A percentile compares a stretch with the other conserved stretches of the same genome.
Evolutionary conservation across 2,888 invertebrate genomes (phyloP).

Genomic region (Rhagonycha lutea): DNA sequence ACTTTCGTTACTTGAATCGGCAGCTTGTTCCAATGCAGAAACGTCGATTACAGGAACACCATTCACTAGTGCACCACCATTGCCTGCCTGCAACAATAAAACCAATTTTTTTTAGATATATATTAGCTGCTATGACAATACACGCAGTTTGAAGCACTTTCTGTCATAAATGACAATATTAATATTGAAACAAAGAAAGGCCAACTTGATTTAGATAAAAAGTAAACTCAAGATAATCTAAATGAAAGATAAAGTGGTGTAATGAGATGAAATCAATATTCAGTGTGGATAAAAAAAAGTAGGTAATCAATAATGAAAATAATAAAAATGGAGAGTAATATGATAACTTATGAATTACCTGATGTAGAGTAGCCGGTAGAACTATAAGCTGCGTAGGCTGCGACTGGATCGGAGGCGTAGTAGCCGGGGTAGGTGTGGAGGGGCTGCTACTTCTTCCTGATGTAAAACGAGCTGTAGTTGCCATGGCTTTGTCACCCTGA

Average conservation of each 20-base stretch:
- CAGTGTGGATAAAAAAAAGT: constrained; percentile 3
- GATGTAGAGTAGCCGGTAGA: constrained; percentile 56
- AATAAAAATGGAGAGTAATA: constrained; percentile 23
- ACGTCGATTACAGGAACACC: constrained; percentile 56
- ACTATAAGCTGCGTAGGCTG: constrained; percentile 56
- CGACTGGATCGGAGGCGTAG: constrained; percentile 53
- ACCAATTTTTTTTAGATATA: neutral
- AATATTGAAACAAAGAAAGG: neutral
- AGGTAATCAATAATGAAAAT: constrained; percentile 29
- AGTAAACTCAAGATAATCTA: constrained; percentile 7
- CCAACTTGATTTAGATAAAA: constrained; percentile 2
- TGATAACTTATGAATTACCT: constrained; percentile 46
- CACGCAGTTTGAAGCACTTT: neutral
- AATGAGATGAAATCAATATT: constrained; percentile 27
- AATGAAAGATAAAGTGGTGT: constrained; percentile 9
- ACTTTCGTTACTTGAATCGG: constrained; percentile 64
- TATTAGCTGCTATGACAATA: neutral
- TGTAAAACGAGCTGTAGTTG: constrained; percentile 64
- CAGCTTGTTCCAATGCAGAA: constrained; percentile 59
- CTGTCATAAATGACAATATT: neutral
- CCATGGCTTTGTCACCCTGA: constrained; percentile 55
- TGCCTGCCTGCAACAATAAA: constrained; percentile 4
- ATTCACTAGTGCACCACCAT: constrained; percentile 41
- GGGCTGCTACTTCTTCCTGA: constrained; percentile 60
- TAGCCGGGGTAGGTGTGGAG: constrained; percentile 53